These are phyloP conservation scores for Peromyscus nudipes DNA, from an alignment of 2,797 vertebrate genomes.

Conservation along the genomic window DNA sequence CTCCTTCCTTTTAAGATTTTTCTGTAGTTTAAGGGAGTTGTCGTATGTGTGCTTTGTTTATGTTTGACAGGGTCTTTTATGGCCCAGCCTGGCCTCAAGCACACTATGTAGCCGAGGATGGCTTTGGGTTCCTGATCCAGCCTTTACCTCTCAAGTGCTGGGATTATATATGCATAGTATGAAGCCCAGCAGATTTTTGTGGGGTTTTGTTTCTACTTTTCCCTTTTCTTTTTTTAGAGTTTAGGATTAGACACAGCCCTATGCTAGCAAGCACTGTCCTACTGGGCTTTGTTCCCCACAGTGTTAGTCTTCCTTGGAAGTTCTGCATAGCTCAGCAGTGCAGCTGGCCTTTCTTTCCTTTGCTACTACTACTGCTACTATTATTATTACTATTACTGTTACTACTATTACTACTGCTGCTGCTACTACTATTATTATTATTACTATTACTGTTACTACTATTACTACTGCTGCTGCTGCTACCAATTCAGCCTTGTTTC, in stretches of 20 bases:
- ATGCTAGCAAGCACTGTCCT: not conserved
- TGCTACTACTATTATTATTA: too few species aligned
- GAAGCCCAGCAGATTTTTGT: not conserved
- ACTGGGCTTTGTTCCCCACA: not conserved
- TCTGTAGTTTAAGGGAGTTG: not conserved
- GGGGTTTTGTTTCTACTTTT: not conserved
- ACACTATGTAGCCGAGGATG: not conserved
- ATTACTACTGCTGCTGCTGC: too few species aligned
- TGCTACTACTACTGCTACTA: too few species aligned
- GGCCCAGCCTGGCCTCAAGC: not conserved
- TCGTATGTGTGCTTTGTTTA: not conserved
- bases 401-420: too few species aligned
- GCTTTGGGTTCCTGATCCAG: not conserved
- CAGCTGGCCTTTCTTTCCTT: not conserved
- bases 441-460: not conserved
- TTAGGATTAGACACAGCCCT: not conserved
- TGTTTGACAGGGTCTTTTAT: not conserved
- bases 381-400: not conserved
- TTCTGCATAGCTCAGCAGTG: not conserved
- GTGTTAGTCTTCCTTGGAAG: too few species aligned
- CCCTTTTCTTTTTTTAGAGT: not conserved
- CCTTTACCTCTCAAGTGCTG: not conserved
- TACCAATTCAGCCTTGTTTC: not conserved
- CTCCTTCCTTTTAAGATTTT: not conserved
- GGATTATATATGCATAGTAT: not conserved